Base-by-base conservation (phyloP, 2,888 invertebrate species). In the Periphyllus acericola region DNA sequence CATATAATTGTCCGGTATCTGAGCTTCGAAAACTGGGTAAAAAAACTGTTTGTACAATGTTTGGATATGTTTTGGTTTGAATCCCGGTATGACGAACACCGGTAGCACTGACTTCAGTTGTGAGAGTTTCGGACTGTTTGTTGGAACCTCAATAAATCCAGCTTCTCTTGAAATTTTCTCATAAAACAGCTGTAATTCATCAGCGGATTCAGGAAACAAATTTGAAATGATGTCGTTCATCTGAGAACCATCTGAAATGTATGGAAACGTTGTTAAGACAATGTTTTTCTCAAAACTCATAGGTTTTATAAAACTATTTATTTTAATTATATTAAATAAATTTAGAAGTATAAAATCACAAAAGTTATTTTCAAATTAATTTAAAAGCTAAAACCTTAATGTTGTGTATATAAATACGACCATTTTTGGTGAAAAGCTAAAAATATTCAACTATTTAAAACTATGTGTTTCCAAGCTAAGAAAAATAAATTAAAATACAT, bases 61-160 rank as follows among this genome's bases (percentile, higher is more conserved):
- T 32, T 88, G 32, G 91, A 89, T 78, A 90, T 90, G 6, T 36
- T 90, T 89, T 6, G 91, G 91, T 29, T 91, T 91, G 32, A 92
- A 89, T 9, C 92, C 92, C 8, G 92, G 92, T 79, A 92, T 91
- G 1, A 92, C 90, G 88, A 92, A 92, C 0, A 92, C 89, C 0
- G 92, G 92, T 8, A 91, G 91, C 25, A 92, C 32, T 14, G 79
- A 82, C 14, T 82, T 85, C 60, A 60, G 86, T 87, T 92, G 92
- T 75, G 92, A 89, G 32, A 91, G 91, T 21, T 90, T 90, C 5
- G 92, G 91, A 78, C 92, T 92, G 36, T 91, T 90, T 0, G 92
- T 92, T 40, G 91, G 90, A 3, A 92, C 89, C 89, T 92, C 92
- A 1, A 91, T 89, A 55, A 92, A 90, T 80, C 91, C 90, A 0